Evolutionary conservation across 2,113 vertebrate species (phyloP).

Genomic region (Varanus salvator): DNA sequence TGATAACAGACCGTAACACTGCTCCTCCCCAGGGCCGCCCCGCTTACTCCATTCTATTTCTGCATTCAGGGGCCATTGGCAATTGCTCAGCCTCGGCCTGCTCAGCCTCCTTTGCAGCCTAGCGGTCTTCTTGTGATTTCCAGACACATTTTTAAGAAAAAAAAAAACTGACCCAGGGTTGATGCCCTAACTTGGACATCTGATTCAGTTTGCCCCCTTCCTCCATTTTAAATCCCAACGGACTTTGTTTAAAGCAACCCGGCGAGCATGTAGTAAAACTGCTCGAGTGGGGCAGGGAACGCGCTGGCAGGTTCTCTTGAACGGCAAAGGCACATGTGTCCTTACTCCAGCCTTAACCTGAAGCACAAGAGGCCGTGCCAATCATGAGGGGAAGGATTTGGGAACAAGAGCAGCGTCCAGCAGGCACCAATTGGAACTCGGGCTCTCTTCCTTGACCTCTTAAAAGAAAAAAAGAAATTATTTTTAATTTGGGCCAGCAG

Average conservation of each 20-base stretch:
- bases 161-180: not conserved
- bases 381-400: conserved; percentile 2
- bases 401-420: not conserved
- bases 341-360: not conserved
- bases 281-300: conserved; percentile 11
- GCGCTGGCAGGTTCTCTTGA: conserved; percentile 26
- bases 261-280: conserved; percentile 13
- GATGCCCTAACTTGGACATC: not conserved
- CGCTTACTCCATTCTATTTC: conserved; percentile 56
- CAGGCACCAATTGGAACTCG: conserved; percentile 19
- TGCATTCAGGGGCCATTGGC: conserved; percentile 61
- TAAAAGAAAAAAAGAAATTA: conserved; percentile 18
- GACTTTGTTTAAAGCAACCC: conserved; percentile 30
- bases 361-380: not conserved
- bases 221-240: conserved; percentile 22
- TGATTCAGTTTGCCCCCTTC: conserved; percentile 35
- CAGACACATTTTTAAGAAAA: not conserved
- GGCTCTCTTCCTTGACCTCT: conserved; percentile 53
- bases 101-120: conserved; percentile 66
- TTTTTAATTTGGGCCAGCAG: conserved; percentile 66
- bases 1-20: not conserved
- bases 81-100: conserved; percentile 56
- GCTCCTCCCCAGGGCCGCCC: conserved; percentile 12
- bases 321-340: conserved; percentile 12
- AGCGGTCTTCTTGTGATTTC: conserved; percentile 33